These are phyloP conservation scores for Limonius californicus DNA, from an alignment of 1,140 invertebrate species.

Conservation along the genomic window DNA sequence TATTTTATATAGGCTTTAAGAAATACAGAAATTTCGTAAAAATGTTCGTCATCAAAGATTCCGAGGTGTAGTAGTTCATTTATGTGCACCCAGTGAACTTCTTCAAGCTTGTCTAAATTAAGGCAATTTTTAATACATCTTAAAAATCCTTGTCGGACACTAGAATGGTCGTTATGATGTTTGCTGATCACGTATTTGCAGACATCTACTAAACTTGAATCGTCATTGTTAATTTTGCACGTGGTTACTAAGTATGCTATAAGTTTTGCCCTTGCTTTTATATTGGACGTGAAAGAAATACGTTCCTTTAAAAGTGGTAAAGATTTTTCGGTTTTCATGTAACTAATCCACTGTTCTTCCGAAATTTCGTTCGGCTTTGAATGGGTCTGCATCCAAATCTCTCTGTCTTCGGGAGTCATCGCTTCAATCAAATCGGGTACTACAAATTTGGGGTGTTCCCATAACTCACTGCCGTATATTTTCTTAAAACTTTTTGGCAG, in stretches of 20 bases:
- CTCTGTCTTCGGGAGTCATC: neutral
- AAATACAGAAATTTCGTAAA: neutral
- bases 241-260: neutral
- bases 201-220: neutral
- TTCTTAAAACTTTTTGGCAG: neutral
- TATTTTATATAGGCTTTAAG: neutral
- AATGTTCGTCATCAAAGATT: neutral
- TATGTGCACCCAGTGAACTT: neutral
- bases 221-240: neutral
- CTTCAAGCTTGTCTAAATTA: neutral
- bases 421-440: neutral
- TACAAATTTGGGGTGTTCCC: neutral
- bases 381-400: neutral
- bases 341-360: neutral
- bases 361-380: neutral
- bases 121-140: neutral
- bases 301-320: neutral
- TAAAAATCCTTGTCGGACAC: neutral
- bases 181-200: neutral
- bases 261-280: neutral
- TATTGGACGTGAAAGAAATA: neutral
- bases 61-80: neutral
- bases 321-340: neutral
- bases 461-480: neutral
- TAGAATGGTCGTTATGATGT: neutral